phyloP scores from a whole-genome alignment of 2,113 vertebrate species.

The Petaurus breviceps region DNA sequence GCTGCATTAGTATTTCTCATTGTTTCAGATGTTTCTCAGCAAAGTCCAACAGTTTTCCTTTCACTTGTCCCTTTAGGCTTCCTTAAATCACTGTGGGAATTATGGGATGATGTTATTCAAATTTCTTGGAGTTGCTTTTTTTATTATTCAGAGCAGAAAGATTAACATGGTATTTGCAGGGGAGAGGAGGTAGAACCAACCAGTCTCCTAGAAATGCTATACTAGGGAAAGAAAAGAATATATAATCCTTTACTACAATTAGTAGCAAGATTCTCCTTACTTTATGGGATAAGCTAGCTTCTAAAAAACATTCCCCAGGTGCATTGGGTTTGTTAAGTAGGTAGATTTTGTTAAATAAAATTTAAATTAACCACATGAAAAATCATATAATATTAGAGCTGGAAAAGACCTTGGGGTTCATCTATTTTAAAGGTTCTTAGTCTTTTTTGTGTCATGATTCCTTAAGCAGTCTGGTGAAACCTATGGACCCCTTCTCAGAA shows the following conservation, averaged over 20 bases:
- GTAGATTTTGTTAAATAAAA: not conserved
- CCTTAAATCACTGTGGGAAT: not conserved
- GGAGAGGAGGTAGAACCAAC: not conserved
- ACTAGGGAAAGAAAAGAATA: not conserved
- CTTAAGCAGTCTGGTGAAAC: not conserved
- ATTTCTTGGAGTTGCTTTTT: not conserved
- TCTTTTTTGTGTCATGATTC: not conserved
- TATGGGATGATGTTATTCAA: not conserved
- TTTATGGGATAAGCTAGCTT: constrained; percentile 16
- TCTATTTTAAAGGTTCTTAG: not conserved
- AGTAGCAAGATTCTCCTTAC: not conserved
- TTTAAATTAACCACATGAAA: constrained; percentile 19
- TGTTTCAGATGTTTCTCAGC: not conserved
- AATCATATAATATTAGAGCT: not conserved
- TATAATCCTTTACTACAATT: not conserved
- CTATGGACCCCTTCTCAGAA: not conserved
- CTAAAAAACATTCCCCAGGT: not conserved
- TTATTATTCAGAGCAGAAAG: not conserved
- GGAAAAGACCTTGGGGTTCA: not conserved
- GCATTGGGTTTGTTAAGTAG: not conserved
- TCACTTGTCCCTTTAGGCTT: not conserved
- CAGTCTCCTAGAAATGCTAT: not conserved
- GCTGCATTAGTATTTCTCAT: not conserved
- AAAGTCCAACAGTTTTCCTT: not conserved
- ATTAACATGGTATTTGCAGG: not conserved